Percentiles rank a stretch among this genome's conserved stretches.
phyloP scores from a whole-genome alignment of 1,140 invertebrate genomes.

The Palaemon carinicauda region DNA sequence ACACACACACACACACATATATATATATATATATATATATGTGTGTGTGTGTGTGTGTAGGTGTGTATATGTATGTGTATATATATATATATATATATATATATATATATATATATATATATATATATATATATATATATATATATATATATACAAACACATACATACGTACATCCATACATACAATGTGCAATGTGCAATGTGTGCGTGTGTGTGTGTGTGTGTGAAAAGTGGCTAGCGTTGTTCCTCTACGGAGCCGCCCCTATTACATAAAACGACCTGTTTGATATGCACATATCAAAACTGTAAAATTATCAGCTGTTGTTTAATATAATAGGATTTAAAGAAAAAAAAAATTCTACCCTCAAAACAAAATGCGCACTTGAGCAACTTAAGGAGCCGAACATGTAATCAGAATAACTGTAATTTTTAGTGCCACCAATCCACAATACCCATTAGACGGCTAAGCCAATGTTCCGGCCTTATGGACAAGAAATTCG shows the following conservation, averaged over 20 bases:
- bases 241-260: too few relatives aligned
- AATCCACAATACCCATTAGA: too few relatives aligned
- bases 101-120: neutral
- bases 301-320: neutral
- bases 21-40: neutral
- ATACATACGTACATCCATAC: neutral
- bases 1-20: neutral
- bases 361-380: neutral
- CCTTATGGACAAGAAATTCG: too few relatives aligned
- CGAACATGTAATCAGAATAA: too few relatives aligned
- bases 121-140: neutral
- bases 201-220: too few relatives aligned
- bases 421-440: too few relatives aligned
- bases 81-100: neutral
- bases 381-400: too few relatives aligned
- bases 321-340: neutral
- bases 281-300: neutral
- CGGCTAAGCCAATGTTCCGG: too few relatives aligned
- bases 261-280: too few relatives aligned
- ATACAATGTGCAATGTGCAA: too few relatives aligned
- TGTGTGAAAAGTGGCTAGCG: too few relatives aligned
- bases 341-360: neutral
- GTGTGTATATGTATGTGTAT: neutral
- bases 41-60: too few relatives aligned
- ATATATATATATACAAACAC: neutral